Evolutionary conservation across 2,113 vertebrate genomes (phyloP), one percentile per base, ranked within the genome.

Genomic region (Limanda limanda): DNA sequence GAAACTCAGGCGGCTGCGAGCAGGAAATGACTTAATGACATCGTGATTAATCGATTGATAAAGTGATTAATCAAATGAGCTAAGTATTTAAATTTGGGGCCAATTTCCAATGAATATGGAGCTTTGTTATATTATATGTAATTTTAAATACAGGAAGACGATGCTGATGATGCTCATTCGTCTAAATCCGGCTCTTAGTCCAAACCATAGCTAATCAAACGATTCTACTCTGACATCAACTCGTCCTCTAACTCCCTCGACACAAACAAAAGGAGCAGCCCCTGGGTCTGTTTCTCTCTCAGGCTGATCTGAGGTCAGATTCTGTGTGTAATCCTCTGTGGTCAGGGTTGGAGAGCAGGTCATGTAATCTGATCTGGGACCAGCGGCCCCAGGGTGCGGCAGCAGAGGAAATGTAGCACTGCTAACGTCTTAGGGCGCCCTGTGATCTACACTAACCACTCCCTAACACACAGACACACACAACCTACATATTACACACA

Each of bases 321-420:
- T 1, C 45, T 72, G 85, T 59, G 37, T 45, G 74, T 77, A 71
- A 79, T 86, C 71, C 74, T 68, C 64, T 80, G 80, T 40, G 78
- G 68, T 84, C 60, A 18, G 66, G 57, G 81, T 68, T 81, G 57
- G 73, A 58, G 56, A 56, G 75, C 73, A 40, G 80, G 78, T 86
- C 76, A 70, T 75, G 86, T 83, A 84, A 86, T 42, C 78, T 58
- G 86, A 88, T 89, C 80, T 60, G 84, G 37, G 78, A 78, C 69
- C 85, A 35, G 83, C 54, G 62, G 76, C 40, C 40, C 40, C 40
- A 12, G 40, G 40, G 40, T 12, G 40, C 20, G 35, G 85, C 83
- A 42, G 81, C 24, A 47, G 63, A 83, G 77, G 81, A 88, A 86
- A 83, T 83, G 84, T 83, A 84, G 78, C n/a, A 6, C 63, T 35